Evolutionary conservation across 1,140 invertebrate genomes (phyloP).

Genomic region (Bathynomus jamesi): DNA sequence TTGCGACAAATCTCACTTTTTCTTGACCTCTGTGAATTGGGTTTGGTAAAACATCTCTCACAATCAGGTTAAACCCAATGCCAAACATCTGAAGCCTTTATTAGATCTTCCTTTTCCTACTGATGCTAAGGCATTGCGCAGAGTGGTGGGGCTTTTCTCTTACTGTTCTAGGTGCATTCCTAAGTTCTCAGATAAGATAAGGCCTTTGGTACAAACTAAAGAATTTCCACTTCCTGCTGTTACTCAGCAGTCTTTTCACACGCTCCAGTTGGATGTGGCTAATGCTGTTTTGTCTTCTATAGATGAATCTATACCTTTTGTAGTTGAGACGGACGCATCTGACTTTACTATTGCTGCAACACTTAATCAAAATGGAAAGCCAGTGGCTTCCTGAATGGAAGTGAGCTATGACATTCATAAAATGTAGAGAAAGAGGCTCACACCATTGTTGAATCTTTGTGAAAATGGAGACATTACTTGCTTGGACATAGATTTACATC

Average conservation of each 20-base stretch:
- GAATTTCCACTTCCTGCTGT: neutral
- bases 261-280: slow-evolving; percentile 12
- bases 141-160: too few species aligned
- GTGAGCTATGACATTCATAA: slow-evolving; percentile 5
- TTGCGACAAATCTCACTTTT: slow-evolving; percentile 14
- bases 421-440: slow-evolving; percentile 27
- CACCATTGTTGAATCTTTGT: slow-evolving; percentile 5
- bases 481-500: slow-evolving; percentile 8
- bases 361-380: too few species aligned
- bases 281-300: slow-evolving; percentile 17
- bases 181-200: too few species aligned
- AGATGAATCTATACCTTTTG: slow-evolving; percentile 4
- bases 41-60: slow-evolving; percentile 3
- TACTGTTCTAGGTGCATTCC: too few species aligned
- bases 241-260: neutral
- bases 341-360: too few species aligned
- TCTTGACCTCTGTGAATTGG: neutral
- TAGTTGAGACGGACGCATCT: too few species aligned
- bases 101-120: slow-evolving; percentile 12
- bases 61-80: slow-evolving; percentile 13
- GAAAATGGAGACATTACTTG: too few species aligned
- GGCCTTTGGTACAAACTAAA: too few species aligned
- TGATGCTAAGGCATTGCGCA: neutral
- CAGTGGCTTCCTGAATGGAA: slow-evolving; percentile 11
- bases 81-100: slow-evolving; percentile 10